Base-by-base conservation (phyloP, 1,140 invertebrate genomes). In the Polypedilum pembai region DNA sequence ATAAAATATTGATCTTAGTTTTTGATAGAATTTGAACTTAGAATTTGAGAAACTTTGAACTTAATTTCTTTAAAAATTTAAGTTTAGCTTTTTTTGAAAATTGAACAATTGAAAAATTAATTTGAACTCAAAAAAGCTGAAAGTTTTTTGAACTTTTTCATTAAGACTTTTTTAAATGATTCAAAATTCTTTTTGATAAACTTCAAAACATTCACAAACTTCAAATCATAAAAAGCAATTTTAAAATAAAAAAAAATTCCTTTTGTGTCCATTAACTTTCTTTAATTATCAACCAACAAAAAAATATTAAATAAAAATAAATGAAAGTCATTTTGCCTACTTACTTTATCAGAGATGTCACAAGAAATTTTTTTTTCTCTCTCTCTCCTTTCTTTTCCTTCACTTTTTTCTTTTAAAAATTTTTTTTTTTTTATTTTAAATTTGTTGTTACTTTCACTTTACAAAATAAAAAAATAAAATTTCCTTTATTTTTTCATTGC, bases 301-400 rank as follows among this genome's bases (percentile, higher is more conserved):
- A 5, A 33, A 33, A 33, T 33, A 33, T 33, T 3, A 33, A 33
- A 33, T 33, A 33, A 33, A 33, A 33, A 33, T 33, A 33, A 33
- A 33, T 33, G 24, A 33, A 33, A 33, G 24, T 33, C 24, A 33
- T 33, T 20, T 18, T 18, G 20, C n/a, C 20, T 20, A 69, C 65
- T 69, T 69, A 69, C 65, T 69, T 69, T 69, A 69, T 69, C 65
- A 21, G 10, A 69, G 65, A 69, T 21, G 65, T 69, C 65, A 69
- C 65, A 69, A 33, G 24, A 33, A 69, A 69, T 69, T 69, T 69
- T 69, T 17, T 66, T 69, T 69, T 5, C 10, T 3, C n/a, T 56
- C 15, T 56, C 15, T 8, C 8, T 12, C 12, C 45, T 15, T 56
- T 4, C 8, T 56, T n/a, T n/a, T 56, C 12, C 4, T n/a, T n/a